Base-by-base conservation (phyloP, 1,140 invertebrate genomes). In the Neelides sp. region DNA sequence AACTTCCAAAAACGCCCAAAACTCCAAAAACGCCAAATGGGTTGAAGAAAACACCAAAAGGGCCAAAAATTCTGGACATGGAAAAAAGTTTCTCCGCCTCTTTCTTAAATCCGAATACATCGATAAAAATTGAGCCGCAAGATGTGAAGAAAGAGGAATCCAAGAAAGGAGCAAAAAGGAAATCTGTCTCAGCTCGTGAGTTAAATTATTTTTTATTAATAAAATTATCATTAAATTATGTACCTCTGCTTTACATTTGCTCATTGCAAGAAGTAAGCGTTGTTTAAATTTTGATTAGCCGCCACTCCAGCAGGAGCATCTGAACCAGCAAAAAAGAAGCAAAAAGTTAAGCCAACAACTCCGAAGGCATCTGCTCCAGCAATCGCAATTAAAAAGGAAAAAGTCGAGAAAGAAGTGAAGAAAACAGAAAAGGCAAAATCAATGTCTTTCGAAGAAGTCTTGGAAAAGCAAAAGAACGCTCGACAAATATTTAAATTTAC, bases 401-500 rank as follows among this genome's bases (percentile, higher is more conserved):
- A 54, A 37, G 28, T 20, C 0, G 39, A 47, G 20, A 28, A 17
- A 26, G 26, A 13, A 12, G 17, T 27, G 1, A 50, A 52, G 17
- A 20, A 19, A 27, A 43, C 30, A 30, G 36, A n/a, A 26, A 40
- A 8, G 10, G 42, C 45, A n/a, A 36, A 35, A n/a, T 15, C n/a
- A 8, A 54, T 54, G 52, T 44, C 52, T 17, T 54, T 54, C 40
- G 34, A 34, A 13, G 52, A 49, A 20, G 52, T 45, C 22, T 39
- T 44, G 10, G 37, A 37, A 5, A 54, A 54, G 23, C 46, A 54
- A 23, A 28, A 36, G 23, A 47, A 54, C 27, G 42, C 44, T 24
- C 26, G 45, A 24, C 40, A 44, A 42, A 54, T 49, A 45, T 54
- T 54, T 28, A 44, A 45, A 37, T 54, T 54, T 28, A 49, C 30